These are phyloP conservation scores for Apogon hyalosoma DNA, from an alignment of 2,797 vertebrate genomes.

Conservation along the genomic window DNA sequence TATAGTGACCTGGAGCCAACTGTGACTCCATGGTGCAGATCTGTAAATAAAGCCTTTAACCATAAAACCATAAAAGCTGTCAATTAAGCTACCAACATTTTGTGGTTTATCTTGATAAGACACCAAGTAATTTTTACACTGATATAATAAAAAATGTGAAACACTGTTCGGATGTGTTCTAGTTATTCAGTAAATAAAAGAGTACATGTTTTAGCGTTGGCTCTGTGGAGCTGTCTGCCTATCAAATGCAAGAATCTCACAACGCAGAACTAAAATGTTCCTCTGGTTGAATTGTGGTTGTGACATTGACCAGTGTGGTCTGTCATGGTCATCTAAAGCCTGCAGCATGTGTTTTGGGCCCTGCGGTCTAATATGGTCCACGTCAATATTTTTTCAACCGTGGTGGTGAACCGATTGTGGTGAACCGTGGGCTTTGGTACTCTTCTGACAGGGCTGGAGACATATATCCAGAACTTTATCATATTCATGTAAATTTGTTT, in stretches of 20 bases:
- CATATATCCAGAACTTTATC: slow-evolving; percentile 17
- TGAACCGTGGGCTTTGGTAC: not conserved
- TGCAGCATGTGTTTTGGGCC: slow-evolving; percentile 19
- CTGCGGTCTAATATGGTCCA: slow-evolving; percentile 25
- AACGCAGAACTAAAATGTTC: slow-evolving; percentile 46
- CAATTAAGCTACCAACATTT: slow-evolving; percentile 1
- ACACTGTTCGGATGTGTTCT: not conserved
- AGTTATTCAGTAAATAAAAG: slow-evolving; percentile 4
- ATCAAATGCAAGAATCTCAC: slow-evolving; percentile 13
- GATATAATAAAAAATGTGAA: not conserved
- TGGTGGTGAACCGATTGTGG: no score
- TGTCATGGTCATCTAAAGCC: slow-evolving; percentile 37
- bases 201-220: slow-evolving; percentile 5
- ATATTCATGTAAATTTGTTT: not conserved
- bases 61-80: slow-evolving; percentile 4
- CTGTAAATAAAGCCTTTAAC: slow-evolving; percentile 17
- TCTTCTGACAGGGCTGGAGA: not conserved
- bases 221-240: slow-evolving; percentile 5
- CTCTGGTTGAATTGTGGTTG: slow-evolving; percentile 38
- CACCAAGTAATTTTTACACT: not conserved
- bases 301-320: slow-evolving; percentile 39
- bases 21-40: not conserved
- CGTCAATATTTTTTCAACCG: slow-evolving; percentile 16
- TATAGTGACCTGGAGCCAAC: not conserved
- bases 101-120: slow-evolving; percentile 4